A percentile compares a stretch with the other conserved stretches of the same genome.
Evolutionary conservation across 2,797 vertebrate genomes (phyloP).

Genomic region (Urophycis tenuis): DNA sequence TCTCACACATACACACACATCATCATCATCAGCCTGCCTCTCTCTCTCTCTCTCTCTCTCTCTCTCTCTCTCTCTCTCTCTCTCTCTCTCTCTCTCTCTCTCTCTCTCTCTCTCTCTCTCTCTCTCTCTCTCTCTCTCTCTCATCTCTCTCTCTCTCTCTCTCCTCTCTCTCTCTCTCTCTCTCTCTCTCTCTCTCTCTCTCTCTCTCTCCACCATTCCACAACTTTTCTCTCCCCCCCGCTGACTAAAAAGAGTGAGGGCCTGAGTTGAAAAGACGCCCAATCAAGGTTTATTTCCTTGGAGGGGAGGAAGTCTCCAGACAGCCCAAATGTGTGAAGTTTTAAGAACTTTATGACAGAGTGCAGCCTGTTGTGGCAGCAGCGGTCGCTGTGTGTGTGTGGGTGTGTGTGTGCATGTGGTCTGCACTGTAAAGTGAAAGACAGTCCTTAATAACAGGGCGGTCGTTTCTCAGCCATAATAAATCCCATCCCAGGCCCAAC

Average conservation of each 20-base stretch:
- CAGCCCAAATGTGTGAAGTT: slow-evolving; percentile 48
- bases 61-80: not conserved
- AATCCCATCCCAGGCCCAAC: slow-evolving; percentile 61
- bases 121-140: not conserved
- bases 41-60: not conserved
- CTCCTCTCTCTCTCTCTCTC: not conserved
- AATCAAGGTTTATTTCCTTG: slow-evolving; percentile 52
- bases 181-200: not conserved
- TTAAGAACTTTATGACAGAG: slow-evolving; percentile 54
- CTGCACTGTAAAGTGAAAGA: slow-evolving; percentile 48
- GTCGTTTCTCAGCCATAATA: slow-evolving; percentile 46
- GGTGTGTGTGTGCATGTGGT: not conserved
- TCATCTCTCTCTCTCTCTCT: no score
- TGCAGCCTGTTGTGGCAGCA: not conserved
- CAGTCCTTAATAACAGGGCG: slow-evolving; percentile 64
- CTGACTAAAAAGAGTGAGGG: not conserved
- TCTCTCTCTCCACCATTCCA: not conserved
- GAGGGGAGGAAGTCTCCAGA: slow-evolving; percentile 35
- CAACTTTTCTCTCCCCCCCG: not conserved
- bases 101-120: not conserved
- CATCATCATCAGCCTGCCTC: no score
- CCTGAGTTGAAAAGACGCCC: slow-evolving; percentile 39
- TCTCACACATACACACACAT: no score
- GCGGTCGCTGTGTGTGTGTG: not conserved
- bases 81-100: not conserved